Percentiles rank a stretch among this genome's conserved stretches.
Conservation (phyloP, 2,797 vertebrate species). For the Ambastaia sidthimunki region DNA sequence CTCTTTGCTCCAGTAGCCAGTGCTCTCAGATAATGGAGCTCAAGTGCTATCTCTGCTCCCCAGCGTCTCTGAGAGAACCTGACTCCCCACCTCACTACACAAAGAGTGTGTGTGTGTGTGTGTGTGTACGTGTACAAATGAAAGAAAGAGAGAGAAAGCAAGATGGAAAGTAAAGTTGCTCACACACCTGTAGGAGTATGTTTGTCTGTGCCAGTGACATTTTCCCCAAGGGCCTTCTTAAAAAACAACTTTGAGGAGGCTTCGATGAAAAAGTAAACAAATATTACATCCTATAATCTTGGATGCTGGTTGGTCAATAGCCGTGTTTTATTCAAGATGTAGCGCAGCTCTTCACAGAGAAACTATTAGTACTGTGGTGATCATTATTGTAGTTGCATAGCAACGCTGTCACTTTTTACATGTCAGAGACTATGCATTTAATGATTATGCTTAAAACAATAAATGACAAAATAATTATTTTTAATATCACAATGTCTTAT, state of each 20-base stretch:
- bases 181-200: conserved; percentile 38
- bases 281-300: background rate
- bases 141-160: conserved; percentile 6
- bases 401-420: background rate
- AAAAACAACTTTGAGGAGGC: background rate
- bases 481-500: too few relatives aligned
- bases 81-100: conserved; percentile 41
- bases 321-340: background rate
- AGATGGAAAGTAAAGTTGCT: conserved; percentile 20
- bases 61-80: conserved; percentile 51
- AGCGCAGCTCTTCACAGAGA: background rate
- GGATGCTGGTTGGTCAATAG: background rate
- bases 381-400: background rate
- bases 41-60: conserved; percentile 53
- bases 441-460: background rate
- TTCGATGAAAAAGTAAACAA: background rate
- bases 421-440: background rate
- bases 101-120: conserved; percentile 21
- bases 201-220: background rate
- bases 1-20: conserved; percentile 46
- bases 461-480: background rate
- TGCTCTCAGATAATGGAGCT: conserved; percentile 55
- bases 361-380: background rate
- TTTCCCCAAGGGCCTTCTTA: background rate
- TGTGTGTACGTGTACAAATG: conserved; percentile 26